A percentile compares a stretch with the other conserved stretches of the same genome.
phyloP scores from a whole-genome alignment of 2,113 vertebrate genomes.

The Parus major region DNA sequence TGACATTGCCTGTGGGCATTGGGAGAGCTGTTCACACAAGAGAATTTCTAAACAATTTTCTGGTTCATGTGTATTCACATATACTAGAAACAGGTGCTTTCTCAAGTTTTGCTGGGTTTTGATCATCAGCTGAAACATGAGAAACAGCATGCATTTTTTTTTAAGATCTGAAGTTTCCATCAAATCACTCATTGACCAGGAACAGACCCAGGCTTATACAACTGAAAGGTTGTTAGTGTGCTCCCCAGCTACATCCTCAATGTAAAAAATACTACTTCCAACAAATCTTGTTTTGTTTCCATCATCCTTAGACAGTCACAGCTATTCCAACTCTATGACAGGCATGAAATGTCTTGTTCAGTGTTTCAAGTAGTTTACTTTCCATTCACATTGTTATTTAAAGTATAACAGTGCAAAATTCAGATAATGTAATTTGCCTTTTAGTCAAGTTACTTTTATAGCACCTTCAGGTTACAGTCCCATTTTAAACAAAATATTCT shows the following conservation, averaged over 20 bases:
- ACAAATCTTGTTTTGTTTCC: not conserved
- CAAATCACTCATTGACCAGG: not conserved
- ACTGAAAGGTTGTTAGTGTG: not conserved
- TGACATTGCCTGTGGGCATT: not conserved
- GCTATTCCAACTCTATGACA: not conserved
- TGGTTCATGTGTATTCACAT: accelerated
- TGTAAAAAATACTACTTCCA: not conserved
- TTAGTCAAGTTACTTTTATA: not conserved
- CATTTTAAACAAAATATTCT: not conserved
- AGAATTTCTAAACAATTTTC: not conserved
- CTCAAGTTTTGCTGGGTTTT: not conserved
- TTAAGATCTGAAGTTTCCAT: not conserved
- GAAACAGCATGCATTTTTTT: not conserved
- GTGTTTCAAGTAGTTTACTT: not conserved
- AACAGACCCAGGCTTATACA: not conserved
- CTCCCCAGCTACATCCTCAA: not conserved
- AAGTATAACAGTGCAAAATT: not conserved
- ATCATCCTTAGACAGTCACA: not conserved
- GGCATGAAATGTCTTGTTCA: not conserved
- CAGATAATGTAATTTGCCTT: not conserved
- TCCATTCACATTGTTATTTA: not conserved
- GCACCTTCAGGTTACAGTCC: not conserved
- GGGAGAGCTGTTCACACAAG: not conserved
- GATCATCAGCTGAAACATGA: not conserved
- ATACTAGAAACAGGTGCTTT: not conserved